Conservation (phyloP, 1,140 invertebrate genomes). For the Drusus annulatus region DNA sequence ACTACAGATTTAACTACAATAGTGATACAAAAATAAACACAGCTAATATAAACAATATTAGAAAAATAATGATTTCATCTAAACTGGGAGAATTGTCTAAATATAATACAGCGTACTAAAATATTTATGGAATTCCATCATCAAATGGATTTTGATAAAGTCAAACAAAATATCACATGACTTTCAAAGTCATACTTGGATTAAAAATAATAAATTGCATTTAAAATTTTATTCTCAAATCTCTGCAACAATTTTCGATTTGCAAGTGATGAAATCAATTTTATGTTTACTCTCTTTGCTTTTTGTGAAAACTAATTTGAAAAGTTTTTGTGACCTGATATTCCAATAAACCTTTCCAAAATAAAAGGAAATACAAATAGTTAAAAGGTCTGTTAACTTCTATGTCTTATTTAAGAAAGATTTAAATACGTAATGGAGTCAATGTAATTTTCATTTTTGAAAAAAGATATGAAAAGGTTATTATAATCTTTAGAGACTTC, state of each 20-base stretch:
- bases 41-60: constrained; percentile 28
- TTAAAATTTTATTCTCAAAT: too few species aligned
- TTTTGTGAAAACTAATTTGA: too few species aligned
- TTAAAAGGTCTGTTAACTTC: too few species aligned
- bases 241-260: too few species aligned
- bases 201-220: too few species aligned
- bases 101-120: constrained; percentile 25
- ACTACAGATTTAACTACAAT: constrained; percentile 26
- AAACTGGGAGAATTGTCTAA: neutral
- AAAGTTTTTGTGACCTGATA: too few species aligned
- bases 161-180: constrained; percentile 29
- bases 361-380: too few species aligned
- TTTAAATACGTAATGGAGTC: constrained; percentile 10
- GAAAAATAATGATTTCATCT: constrained; percentile 7
- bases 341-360: too few species aligned
- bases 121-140: constrained; percentile 34
- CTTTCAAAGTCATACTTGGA: too few species aligned
- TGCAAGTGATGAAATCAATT: too few species aligned
- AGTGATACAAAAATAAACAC: constrained; percentile 36
- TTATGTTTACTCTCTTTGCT: too few species aligned
- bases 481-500: constrained; percentile 30
- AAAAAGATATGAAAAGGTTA: constrained; percentile 41
- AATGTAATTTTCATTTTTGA: constrained; percentile 37
- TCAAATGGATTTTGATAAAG: neutral
- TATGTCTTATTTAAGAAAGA: neutral